These are phyloP conservation scores for Buathra laborator DNA, from an alignment of 2,888 invertebrate species.

Conservation along the genomic window DNA sequence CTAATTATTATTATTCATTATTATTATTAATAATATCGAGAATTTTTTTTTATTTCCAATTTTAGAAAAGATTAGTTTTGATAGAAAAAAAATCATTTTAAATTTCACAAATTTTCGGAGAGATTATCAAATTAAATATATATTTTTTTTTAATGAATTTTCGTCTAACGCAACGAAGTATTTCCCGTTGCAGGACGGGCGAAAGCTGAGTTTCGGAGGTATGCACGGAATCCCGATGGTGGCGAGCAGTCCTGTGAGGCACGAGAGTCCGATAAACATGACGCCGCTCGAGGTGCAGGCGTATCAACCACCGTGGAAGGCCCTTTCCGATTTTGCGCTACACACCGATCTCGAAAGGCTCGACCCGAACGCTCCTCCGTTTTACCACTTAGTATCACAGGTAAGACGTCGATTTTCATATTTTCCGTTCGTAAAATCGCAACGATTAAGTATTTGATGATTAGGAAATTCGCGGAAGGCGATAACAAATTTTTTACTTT, in stretches of 20 bases:
- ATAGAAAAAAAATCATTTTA: no score
- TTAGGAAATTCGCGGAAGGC: no score
- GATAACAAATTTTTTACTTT: neutral
- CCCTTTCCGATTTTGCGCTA: constrained; percentile 97
- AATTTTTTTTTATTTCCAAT: no score
- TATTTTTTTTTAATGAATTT: constrained; percentile 38
- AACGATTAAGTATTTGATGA: neutral
- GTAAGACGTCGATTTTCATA: constrained; percentile 85
- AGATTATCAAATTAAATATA: neutral
- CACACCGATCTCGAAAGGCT: constrained; percentile 96
- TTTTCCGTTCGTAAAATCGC: neutral
- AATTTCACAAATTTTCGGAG: neutral
- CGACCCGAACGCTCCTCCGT: constrained; percentile 95
- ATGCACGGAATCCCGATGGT: constrained; percentile 99
- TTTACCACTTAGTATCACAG: constrained; percentile 98
- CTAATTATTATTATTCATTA: no score
- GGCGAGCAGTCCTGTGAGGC: constrained; percentile 96
- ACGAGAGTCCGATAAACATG: constrained; percentile 94
- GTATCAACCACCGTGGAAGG: constrained; percentile 99
- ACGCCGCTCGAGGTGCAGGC: constrained; percentile 96
- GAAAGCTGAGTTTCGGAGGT: constrained; percentile 96
- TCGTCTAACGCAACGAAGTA: constrained; percentile 85
- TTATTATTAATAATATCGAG: no score
- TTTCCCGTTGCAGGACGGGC: constrained; percentile 93
- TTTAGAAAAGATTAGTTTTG: no score